Evolutionary conservation across 2,797 vertebrate species (phyloP), one percentile per base, ranked within the genome.

Genomic region (Xiphorhynchus erythropygius): DNA sequence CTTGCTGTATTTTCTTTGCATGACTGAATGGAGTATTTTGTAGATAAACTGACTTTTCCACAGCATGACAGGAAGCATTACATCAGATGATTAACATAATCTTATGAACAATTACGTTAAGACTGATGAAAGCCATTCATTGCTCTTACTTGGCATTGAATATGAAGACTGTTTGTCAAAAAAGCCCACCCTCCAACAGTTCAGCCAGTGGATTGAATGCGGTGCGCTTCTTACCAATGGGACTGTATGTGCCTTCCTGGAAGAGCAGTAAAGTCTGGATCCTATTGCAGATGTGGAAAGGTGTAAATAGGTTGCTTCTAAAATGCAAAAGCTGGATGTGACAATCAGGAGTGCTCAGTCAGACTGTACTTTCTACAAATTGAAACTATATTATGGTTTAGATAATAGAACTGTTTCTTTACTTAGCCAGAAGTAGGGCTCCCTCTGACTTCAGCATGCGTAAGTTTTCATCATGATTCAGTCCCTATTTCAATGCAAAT

Each of bases 1-100:
- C 87, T 94, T 30, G 19, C 41, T 92, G 49, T 91, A 47, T 91
- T 95, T 93, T 95, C 77, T 94, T 92, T 84, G 71, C 71, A 46
- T 86, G 79, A 83, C 32, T 37, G 12, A 79, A 46, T 57, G 49
- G 23, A 63, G 17, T 76, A 63, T 93, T 94, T 88, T 91, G 46
- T 60, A 82, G 88, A 50, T 79, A 76, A 84, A 83, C 68, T 90
- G 55, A 63, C 49, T 84, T 84, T 92, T 82, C 65, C 23, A 22
- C 53, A 81, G 64, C 84, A 90, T 63, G 67, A 93, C 62, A 92
- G 89, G 87, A 94, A 91, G 68, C 21, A 70, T 95, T 95, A 55
- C 59, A 80, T 77, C 71, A 90, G 25, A 67, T 90, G 32, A 76
- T 94, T 92, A 92, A 79, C 89, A 87, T 83, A 93, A 90, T 95